Base-by-base conservation (phyloP, 2,888 invertebrate genomes). In the Emmelina monodactyla region DNA sequence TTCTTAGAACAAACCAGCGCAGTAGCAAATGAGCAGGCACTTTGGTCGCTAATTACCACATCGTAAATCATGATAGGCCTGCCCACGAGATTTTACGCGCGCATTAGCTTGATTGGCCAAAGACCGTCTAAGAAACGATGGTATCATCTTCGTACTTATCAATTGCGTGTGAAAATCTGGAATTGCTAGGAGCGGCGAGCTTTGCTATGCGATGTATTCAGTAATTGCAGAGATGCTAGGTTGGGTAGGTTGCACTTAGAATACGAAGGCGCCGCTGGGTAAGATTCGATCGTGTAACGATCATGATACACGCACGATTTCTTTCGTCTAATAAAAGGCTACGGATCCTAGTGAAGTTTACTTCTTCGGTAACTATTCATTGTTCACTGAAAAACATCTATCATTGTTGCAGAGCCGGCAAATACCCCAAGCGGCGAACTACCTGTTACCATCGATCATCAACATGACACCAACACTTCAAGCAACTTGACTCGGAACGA, bases 401-500 rank as follows among this genome's bases (percentile, higher is more conserved):
- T 47, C 37, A 53, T 65, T 64, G 53, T 76, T 72, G 29, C 59
- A 85, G 85, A 85, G 51, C 79, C 83, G 33, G 65, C 78, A 41
- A 63, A 53, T 42, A 71, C 54, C 44, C 65, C 72, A 22, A 62
- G 66, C 29, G 76, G 76, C 19, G 86, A 85, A 28, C 70, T 91
- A 41, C 91, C 91, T 0, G 84, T 91, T 4, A 87, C 88, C 10
- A 85, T 92, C 58, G 91, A 91, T 44, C 86, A 89, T 34, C 88
- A 89, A 33, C 89, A 89, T 66, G 91, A 91, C 59, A 83, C 88
- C 3, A 84, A 70, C 41, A 55, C 89, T 45, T 52, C 68, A 13
- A 91, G 84, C 65, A 91, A 91, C 57, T 67, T 89, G 49, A 89
- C 90, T 3, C 84, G 88, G 49, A 87, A 85, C 52, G 90, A 91